Conservation (phyloP, 2,113 vertebrate genomes). For the Pogona vitticeps region DNA sequence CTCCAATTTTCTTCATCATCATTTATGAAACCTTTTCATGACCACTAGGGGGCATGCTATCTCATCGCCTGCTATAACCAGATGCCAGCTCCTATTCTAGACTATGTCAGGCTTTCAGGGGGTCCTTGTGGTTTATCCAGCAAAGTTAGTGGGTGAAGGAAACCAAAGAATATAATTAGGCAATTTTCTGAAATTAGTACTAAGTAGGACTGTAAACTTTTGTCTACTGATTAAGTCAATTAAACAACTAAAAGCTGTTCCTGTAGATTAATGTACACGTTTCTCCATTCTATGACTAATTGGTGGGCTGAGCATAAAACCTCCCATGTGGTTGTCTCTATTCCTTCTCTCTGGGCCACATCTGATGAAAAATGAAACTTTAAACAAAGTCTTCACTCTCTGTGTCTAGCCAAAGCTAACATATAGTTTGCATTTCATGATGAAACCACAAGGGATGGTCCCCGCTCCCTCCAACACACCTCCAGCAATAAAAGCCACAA, state of each 20-base stretch:
- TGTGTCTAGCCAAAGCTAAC: not conserved
- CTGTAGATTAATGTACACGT: slow-evolving; percentile 2
- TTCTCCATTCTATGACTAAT: not conserved
- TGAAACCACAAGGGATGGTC: not conserved
- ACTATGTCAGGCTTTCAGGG: not conserved
- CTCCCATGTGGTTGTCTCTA: not conserved
- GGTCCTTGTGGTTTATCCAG: slow-evolving; percentile 15
- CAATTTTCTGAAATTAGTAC: slow-evolving; percentile 16
- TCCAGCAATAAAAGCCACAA: not conserved
- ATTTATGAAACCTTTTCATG: not conserved
- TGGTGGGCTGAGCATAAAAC: not conserved
- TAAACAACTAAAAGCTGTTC: not conserved
- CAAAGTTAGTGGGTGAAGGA: slow-evolving; percentile 4
- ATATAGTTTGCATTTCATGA: not conserved
- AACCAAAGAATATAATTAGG: slow-evolving; percentile 10
- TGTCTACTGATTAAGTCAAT: slow-evolving; percentile 8
- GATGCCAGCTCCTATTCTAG: not conserved
- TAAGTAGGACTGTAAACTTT: not conserved
- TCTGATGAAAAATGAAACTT: slow-evolving; percentile 1
- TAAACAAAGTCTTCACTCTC: not conserved
- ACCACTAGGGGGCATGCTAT: slow-evolving; percentile 2
- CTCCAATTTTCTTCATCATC: not conserved
- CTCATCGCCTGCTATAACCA: not conserved
- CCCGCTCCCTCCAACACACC: too few species aligned
- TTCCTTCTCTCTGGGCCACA: not conserved